These are phyloP conservation scores for Halocaridina rubra DNA, from an alignment of 2,888 invertebrate species.

Conservation along the genomic window DNA sequence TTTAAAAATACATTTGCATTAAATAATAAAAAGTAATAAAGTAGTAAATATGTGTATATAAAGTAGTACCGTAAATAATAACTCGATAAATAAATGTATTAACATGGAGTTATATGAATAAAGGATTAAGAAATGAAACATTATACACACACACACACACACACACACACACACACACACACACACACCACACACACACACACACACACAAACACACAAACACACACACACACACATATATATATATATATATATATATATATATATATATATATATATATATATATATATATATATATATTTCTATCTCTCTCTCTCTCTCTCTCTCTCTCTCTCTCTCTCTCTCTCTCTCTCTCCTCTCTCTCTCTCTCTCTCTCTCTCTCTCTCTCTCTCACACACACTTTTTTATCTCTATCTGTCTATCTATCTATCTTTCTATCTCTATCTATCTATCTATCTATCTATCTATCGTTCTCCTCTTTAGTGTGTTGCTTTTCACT, in stretches of 20 bases:
- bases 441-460: not conserved
- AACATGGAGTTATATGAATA: no score
- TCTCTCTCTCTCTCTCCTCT: not conserved
- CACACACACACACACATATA: not conserved
- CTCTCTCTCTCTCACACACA: not conserved
- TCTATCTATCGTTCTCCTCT: not conserved
- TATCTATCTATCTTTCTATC: not conserved
- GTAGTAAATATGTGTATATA: no score
- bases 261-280: not conserved
- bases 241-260: not conserved
- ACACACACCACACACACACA: not conserved
- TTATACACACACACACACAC: not conserved
- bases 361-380: not conserved
- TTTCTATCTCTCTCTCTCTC: not conserved
- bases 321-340: not conserved
- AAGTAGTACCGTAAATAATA: no score
- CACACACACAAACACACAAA: not conserved
- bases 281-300: conserved; percentile 3
- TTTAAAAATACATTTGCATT: no score
- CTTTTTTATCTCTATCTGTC: not conserved
- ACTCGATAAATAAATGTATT: no score
- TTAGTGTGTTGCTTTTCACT: no score
- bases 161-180: not conserved
- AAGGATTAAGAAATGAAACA: not conserved
- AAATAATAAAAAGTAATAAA: no score